Evolutionary conservation across 2,113 vertebrate species (phyloP).

Genomic region (Corvus cornix): DNA sequence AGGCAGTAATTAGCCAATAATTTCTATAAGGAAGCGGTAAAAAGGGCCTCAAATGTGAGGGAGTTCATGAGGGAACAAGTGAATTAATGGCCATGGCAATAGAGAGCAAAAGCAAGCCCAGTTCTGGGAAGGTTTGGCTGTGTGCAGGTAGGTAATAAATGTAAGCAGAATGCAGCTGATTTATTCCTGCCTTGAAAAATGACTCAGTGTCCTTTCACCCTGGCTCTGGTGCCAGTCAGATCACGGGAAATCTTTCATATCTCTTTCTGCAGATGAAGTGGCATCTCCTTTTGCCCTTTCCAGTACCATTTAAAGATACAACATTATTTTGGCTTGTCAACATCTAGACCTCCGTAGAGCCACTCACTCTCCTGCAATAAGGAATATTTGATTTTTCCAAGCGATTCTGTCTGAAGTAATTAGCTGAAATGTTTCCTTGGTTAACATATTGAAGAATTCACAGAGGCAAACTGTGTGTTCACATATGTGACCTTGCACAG

Average conservation of each 20-base stretch:
- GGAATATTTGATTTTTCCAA: constrained; percentile 4
- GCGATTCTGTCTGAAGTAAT: not conserved
- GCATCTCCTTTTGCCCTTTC: not conserved
- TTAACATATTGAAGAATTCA: constrained; percentile 20
- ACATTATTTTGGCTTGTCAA: not conserved
- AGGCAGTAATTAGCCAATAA: not conserved
- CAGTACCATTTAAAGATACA: not conserved
- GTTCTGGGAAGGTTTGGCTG: not conserved
- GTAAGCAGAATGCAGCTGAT: not conserved
- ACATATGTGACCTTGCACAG: not conserved
- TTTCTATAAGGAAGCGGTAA: constrained; percentile 12
- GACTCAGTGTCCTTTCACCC: not conserved
- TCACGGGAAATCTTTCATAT: not conserved
- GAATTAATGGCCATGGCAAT: not conserved
- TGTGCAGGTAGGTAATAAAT: not conserved
- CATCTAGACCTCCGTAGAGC: not conserved
- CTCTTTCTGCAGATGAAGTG: not conserved
- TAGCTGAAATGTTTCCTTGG: not conserved
- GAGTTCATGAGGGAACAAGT: not conserved
- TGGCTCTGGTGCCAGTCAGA: not conserved
- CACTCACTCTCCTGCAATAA: not conserved
- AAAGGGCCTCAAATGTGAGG: not conserved
- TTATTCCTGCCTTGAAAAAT: not conserved
- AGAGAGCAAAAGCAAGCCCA: not conserved
- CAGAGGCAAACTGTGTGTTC: not conserved